A percentile compares a stretch with the other conserved stretches of the same genome.
These are phyloP conservation scores for Yponomeuta cagnagella DNA, from an alignment of 2,888 invertebrate genomes.

Conservation along the genomic window DNA sequence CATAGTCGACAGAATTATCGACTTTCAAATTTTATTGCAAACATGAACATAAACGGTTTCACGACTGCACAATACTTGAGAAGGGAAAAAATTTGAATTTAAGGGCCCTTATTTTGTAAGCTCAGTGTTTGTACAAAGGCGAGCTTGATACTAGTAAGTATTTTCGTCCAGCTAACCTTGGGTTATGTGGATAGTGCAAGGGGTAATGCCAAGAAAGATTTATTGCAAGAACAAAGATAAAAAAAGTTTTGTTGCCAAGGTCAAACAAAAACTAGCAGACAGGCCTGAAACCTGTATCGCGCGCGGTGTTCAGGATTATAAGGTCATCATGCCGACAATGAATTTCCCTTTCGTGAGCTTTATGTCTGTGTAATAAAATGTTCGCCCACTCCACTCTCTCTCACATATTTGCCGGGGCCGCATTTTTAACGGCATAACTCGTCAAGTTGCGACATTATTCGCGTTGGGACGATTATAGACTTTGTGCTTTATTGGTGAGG, in stretches of 20 bases:
- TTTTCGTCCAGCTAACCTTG: no score
- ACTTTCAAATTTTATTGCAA: no score
- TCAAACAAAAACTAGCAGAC: neutral
- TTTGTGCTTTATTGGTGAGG: neutral
- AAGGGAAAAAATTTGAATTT: no score
- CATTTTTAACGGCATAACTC: conserved; percentile 21
- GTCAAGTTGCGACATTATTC: conserved; percentile 23
- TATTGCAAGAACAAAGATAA: no score
- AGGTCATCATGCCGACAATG: conserved; percentile 16
- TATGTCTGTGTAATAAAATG: conserved; percentile 19
- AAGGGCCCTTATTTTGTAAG: no score
- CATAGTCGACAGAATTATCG: no score
- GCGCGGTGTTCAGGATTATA: neutral
- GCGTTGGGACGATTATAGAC: conserved; percentile 9
- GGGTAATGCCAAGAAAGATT: no score
- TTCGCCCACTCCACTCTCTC: conserved; percentile 10
- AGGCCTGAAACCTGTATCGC: neutral
- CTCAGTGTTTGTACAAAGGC: no score
- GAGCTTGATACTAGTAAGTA: no score
- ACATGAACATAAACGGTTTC: no score
- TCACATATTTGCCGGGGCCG: conserved; percentile 21
- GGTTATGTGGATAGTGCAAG: no score
- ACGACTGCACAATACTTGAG: no score
- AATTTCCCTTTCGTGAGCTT: conserved; percentile 16
- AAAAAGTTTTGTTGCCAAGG: neutral